These are phyloP conservation scores for Amblyjoppa fuscipennis DNA, from an alignment of 2,888 invertebrate species.

Conservation along the genomic window DNA sequence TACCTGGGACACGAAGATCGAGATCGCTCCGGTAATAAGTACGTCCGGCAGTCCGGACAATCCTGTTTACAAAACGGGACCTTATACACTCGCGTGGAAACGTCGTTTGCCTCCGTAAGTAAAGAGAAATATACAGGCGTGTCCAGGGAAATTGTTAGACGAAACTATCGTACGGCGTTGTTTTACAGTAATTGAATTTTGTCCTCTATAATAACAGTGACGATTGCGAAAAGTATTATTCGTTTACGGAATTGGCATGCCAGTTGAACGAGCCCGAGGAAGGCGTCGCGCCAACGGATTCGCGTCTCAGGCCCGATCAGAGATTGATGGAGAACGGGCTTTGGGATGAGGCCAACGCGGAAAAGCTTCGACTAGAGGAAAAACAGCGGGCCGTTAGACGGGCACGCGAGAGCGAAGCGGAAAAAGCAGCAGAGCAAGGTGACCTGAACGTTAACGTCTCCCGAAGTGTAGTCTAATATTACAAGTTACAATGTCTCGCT, in stretches of 20 bases:
- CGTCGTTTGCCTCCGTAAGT: conserved; percentile 91
- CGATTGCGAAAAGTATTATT: conserved; percentile 92
- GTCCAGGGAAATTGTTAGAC: not conserved
- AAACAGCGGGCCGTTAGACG: conserved; percentile 95
- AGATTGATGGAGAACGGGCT: conserved; percentile 97
- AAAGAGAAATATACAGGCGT: not conserved
- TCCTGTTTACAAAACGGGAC: conserved; percentile 97
- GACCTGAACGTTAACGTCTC: conserved; percentile 62
- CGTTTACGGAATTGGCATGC: conserved; percentile 97
- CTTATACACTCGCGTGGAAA: conserved; percentile 95
- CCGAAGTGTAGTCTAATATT: not conserved
- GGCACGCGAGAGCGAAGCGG: conserved; percentile 92
- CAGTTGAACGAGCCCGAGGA: conserved; percentile 98
- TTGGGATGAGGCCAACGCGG: conserved; percentile 96
- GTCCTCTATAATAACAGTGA: conserved; percentile 84
- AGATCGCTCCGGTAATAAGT: conserved; percentile 95
- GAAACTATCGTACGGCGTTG: not conserved
- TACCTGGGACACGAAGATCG: conserved; percentile 98
- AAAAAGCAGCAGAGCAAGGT: conserved; percentile 89
- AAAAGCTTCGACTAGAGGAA: conserved; percentile 96
- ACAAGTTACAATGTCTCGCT: not conserved
- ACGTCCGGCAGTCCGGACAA: conserved; percentile 90
- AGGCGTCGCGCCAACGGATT: conserved; percentile 97
- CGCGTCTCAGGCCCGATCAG: conserved; percentile 97
- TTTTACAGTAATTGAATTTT: conserved; percentile 25